Percentiles rank a stretch among this genome's conserved stretches.
Evolutionary conservation across 1,140 invertebrate genomes (phyloP).

Genomic region (Drosophila takahashii): DNA sequence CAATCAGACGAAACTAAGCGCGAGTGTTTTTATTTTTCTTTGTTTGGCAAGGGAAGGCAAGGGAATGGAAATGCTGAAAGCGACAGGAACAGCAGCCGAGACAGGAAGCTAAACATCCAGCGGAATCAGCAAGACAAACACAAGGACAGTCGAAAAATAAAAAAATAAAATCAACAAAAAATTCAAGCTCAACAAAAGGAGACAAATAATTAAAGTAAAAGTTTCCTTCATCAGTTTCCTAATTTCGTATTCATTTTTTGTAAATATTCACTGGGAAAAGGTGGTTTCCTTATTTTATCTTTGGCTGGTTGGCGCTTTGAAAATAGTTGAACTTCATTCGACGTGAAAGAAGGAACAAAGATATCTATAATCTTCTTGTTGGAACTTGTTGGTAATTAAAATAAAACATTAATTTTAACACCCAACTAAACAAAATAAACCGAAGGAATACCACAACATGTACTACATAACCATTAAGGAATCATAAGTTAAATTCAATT

Average conservation of each 20-base stretch:
- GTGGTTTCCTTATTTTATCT: not conserved
- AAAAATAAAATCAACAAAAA: constrained; percentile 25
- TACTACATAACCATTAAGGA: too few species aligned
- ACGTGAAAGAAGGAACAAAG: not conserved
- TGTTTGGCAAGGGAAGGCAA: not conserved
- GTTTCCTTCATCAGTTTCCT: constrained; percentile 37
- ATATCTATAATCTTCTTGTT: not conserved
- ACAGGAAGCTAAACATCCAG: constrained; percentile 49
- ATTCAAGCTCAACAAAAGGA: constrained; percentile 34
- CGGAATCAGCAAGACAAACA: constrained; percentile 72
- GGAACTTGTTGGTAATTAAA: not conserved
- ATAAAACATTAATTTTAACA: too few species aligned
- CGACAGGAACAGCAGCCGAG: constrained; percentile 46
- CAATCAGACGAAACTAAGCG: constrained; percentile 66
- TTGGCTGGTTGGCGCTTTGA: not conserved
- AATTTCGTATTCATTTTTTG: constrained; percentile 35
- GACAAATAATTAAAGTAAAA: constrained; percentile 76
- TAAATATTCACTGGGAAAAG: constrained; percentile 2
- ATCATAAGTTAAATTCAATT: too few species aligned
- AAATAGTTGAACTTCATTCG: not conserved
- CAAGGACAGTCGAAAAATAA: constrained; percentile 13
- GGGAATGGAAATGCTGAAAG: constrained; percentile 67
- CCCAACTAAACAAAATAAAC: not conserved
- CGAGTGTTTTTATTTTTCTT: constrained; percentile 7
- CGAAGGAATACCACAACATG: too few species aligned